These are phyloP conservation scores for Ectemnius continuus DNA, from an alignment of 2,888 invertebrate species.

Conservation along the genomic window DNA sequence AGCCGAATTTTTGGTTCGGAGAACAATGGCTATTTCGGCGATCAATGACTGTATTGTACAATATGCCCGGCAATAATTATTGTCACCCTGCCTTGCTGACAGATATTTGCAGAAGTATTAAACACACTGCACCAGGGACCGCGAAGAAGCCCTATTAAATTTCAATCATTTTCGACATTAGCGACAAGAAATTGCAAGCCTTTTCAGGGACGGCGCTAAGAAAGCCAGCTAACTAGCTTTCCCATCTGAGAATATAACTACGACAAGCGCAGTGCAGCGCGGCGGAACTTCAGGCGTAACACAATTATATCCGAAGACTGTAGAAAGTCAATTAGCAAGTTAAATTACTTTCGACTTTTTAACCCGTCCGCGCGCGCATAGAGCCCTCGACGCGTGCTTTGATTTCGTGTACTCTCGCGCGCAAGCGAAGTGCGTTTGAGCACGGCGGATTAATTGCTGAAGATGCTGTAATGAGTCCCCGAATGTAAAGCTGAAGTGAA, in stretches of 20 bases:
- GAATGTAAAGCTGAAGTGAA: conserved; percentile 16
- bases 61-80: not conserved
- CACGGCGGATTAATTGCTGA: conserved; percentile 50
- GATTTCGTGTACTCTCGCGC: conserved; percentile 5
- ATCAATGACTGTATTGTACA: not conserved
- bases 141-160: too few species aligned
- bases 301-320: conserved; percentile 27
- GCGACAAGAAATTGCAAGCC: too few species aligned
- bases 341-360: conserved; percentile 33
- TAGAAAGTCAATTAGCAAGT: conserved; percentile 34
- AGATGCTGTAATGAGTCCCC: conserved; percentile 46
- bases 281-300: conserved; percentile 21
- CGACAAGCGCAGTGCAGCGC: not conserved
- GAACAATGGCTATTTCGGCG: not conserved
- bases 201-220: not conserved
- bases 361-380: not conserved
- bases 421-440: conserved; percentile 19
- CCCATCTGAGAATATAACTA: not conserved
- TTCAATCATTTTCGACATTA: too few species aligned
- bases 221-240: not conserved
- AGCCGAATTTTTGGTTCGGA: not conserved
- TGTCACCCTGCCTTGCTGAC: too few species aligned
- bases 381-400: conserved; percentile 5
- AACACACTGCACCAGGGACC: too few species aligned
- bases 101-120: too few species aligned